Conservation (phyloP, 30 jellyfish, hydroid and myxozoan genomes). For the Hydra vulgaris region DNA sequence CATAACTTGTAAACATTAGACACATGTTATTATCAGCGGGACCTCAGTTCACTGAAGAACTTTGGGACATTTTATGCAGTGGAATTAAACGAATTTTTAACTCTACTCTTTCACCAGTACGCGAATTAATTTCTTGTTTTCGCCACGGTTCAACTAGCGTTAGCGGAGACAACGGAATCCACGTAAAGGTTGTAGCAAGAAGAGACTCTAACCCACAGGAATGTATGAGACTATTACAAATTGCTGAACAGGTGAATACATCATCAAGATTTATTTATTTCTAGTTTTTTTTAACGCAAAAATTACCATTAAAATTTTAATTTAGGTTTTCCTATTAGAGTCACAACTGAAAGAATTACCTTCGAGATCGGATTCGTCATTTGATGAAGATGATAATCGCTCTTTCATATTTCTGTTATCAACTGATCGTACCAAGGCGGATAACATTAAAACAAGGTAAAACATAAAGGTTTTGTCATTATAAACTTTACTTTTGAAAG, state of each 20-base stretch:
- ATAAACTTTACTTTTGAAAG: too few relatives aligned
- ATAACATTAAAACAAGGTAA: conserved; percentile 64
- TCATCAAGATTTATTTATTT: too few relatives aligned
- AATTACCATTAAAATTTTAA: not conserved
- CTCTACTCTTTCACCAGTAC: conserved; percentile 63
- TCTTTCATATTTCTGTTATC: conserved; percentile 63
- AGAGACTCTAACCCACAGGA: conserved; percentile 64
- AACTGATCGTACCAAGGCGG: conserved; percentile 52
- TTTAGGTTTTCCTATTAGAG: conserved; percentile 82
- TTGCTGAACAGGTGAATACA: conserved; percentile 93
- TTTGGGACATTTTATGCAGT: conserved; percentile 89
- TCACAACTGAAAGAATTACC: conserved; percentile 52
- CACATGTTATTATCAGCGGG: conserved; percentile 92
- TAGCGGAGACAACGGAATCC: conserved; percentile 87
- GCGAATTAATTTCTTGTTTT: conserved; percentile 55
- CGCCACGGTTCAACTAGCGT: conserved; percentile 71
- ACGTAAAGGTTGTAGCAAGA: conserved; percentile 85
- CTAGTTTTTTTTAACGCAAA: not conserved
- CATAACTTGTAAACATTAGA: too few relatives aligned
- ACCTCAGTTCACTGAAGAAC: conserved; percentile 85
- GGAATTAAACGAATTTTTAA: conserved; percentile 61
- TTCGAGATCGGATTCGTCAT: conserved; percentile 45
- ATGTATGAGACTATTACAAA: conserved; percentile 50
- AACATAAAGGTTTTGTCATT: too few relatives aligned
- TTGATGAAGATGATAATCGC: conserved; percentile 76